Base-by-base conservation (phyloP, 1,140 invertebrate genomes). In the Drosophila bifasciata region DNA sequence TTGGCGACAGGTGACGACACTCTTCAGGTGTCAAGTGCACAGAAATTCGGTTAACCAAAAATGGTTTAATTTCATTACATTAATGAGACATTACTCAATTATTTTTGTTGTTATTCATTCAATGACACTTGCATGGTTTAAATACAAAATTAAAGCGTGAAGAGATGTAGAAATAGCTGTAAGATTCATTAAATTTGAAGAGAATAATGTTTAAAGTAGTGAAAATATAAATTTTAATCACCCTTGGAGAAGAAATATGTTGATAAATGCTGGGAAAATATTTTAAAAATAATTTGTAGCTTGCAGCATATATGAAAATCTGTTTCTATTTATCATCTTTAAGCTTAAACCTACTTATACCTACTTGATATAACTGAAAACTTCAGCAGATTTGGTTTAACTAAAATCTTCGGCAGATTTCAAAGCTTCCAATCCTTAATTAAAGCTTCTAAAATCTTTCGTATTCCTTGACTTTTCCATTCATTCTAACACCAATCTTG, bases 1-100 rank as follows among this genome's bases (percentile, higher is more conserved):
- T 11, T 11, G 2, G 32, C 19, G 45, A 63, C 39, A 62, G 45
- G 58, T 72, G 61, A 56, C 44, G 62, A 60, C 63, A 69, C 73
- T 36, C 32, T 85, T 62, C 17, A 85, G 43, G 72, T 85, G 81
- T 85, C 80, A 86, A 85, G 80, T 69, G 72, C 13, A 39, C 77
- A 17, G 64, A 76, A 64, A 66, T 59, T 53, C 25, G 16, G 16
- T 57, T 21, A 39, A 25, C 71, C 71, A 57, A 63, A 75, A 53
- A 64, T 9, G 55, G 58, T 40, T 50, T 44, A 28, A 61, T 55
- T 39, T 57, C 4, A 66, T 53, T 50, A 51, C 23, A 17, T 19
- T 39, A 53, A 71, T 21, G 43, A 55, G 19, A 36, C 28, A 43
- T 67, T 75, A 62, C 49, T 52, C 39, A 53, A 66, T 49, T 53